A percentile compares a stretch with the other conserved stretches of the same genome.
Conservation (phyloP, 2,888 invertebrate species). For the Aromia moschata region DNA sequence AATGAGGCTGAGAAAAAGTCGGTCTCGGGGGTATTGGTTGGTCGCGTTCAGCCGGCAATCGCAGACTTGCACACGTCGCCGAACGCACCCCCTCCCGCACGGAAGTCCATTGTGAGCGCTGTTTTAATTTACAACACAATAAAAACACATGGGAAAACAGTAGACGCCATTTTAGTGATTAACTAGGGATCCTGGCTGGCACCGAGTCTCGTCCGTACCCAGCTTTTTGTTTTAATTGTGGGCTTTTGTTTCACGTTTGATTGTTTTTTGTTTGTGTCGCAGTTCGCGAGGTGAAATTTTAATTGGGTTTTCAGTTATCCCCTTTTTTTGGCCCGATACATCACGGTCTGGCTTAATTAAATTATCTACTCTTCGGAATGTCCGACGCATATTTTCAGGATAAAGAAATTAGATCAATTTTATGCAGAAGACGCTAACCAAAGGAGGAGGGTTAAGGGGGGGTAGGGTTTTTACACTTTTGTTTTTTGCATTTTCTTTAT, state of each 20-base stretch:
- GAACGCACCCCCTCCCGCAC: conserved; percentile 55
- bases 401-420: too few species aligned
- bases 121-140: conserved; percentile 66
- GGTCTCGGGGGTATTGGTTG: conserved; percentile 56
- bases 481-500: too few species aligned
- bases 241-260: conserved; percentile 59
- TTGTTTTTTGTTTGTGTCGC: conserved; percentile 59
- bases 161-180: conserved; percentile 66
- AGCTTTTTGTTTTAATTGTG: conserved; percentile 64
- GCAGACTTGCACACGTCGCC: conserved; percentile 59
- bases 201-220: conserved; percentile 61
- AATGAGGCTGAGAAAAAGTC: conserved; percentile 40
- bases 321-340: conserved; percentile 38
- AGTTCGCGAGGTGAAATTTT: conserved; percentile 60
- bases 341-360: conserved; percentile 25
- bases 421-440: too few species aligned
- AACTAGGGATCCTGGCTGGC: conserved; percentile 63
- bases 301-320: conserved; percentile 61
- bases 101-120: conserved; percentile 61
- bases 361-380: conserved; percentile 15
- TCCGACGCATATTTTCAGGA: too few species aligned
- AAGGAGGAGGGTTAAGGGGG: too few species aligned
- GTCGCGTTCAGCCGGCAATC: conserved; percentile 55
- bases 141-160: conserved; percentile 66
- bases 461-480: too few species aligned